phyloP scores from a whole-genome alignment of 2,113 vertebrate genomes.

The Stegostoma tigrinum region DNA sequence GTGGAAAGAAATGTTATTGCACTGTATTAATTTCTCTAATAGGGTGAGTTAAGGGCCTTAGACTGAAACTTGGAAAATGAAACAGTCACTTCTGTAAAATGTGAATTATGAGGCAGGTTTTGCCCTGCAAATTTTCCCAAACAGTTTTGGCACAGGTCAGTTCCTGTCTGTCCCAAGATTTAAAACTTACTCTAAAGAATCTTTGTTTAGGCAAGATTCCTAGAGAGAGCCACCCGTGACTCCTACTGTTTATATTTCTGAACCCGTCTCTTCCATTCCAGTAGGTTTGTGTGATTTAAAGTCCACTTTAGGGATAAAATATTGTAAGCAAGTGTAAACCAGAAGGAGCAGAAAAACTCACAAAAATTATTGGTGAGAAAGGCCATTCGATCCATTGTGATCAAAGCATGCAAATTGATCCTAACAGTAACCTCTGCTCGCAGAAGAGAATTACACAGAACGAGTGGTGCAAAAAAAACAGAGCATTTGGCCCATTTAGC shows the following conservation, averaged over 20 bases:
- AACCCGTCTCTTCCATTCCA: neutral
- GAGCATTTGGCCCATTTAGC: too few species aligned
- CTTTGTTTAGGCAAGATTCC: neutral
- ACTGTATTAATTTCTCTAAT: neutral
- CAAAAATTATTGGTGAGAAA: neutral
- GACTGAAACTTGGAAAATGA: neutral
- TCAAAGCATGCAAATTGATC: too few species aligned
- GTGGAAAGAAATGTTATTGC: neutral
- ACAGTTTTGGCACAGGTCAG: neutral
- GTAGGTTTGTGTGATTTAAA: neutral
- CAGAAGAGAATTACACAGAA: neutral
- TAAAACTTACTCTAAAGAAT: neutral
- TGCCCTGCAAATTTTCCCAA: neutral
- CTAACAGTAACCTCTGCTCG: too few species aligned
- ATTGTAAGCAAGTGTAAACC: neutral
- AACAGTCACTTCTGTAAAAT: neutral
- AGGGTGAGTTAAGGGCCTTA: neutral
- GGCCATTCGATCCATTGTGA: neutral
- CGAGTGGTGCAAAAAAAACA: too few species aligned
- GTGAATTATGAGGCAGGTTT: neutral
- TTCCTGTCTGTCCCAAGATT: neutral
- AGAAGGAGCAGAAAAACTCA: neutral
- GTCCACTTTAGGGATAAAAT: neutral
- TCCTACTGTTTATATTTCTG: neutral
- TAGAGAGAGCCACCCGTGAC: neutral